These are phyloP conservation scores for Zaprionus obscuricornis DNA, from an alignment of 2,888 invertebrate species.

Conservation along the genomic window DNA sequence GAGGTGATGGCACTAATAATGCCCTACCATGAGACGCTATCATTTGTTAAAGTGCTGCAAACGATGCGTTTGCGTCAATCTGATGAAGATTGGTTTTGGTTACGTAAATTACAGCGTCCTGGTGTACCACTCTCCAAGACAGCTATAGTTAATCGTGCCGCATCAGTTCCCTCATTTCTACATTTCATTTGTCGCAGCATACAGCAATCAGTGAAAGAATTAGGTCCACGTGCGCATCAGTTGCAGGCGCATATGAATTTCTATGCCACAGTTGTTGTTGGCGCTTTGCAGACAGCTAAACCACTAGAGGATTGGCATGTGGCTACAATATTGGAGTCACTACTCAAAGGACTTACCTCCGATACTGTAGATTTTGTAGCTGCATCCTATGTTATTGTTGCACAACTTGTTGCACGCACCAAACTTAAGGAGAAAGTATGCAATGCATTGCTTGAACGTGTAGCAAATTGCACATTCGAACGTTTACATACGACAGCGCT, in stretches of 20 bases:
- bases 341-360: slow-evolving; percentile 89
- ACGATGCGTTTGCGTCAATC: slow-evolving; percentile 87
- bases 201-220: slow-evolving; percentile 85
- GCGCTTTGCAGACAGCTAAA: slow-evolving; percentile 86
- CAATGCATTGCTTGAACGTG: slow-evolving; percentile 86
- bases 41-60: slow-evolving; percentile 93
- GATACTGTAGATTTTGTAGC: slow-evolving; percentile 88
- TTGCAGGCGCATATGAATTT: slow-evolving; percentile 91
- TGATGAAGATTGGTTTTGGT: slow-evolving; percentile 88
- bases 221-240: slow-evolving; percentile 85
- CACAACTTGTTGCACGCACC: slow-evolving; percentile 88
- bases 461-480: slow-evolving; percentile 84
- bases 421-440: slow-evolving; percentile 85
- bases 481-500: slow-evolving; percentile 87
- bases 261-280: slow-evolving; percentile 90
- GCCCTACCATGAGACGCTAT: slow-evolving; percentile 96
- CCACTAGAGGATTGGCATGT: slow-evolving; percentile 87
- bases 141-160: slow-evolving; percentile 89
- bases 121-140: slow-evolving; percentile 90
- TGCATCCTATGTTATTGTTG: slow-evolving; percentile 89
- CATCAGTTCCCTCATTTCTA: slow-evolving; percentile 86
- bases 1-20: slow-evolving; percentile 91
- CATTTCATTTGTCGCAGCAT: slow-evolving; percentile 87
- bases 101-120: slow-evolving; percentile 88
- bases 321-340: slow-evolving; percentile 87